phyloP scores from a whole-genome alignment of 1,140 invertebrate genomes.

The Chelonus insularis region DNA sequence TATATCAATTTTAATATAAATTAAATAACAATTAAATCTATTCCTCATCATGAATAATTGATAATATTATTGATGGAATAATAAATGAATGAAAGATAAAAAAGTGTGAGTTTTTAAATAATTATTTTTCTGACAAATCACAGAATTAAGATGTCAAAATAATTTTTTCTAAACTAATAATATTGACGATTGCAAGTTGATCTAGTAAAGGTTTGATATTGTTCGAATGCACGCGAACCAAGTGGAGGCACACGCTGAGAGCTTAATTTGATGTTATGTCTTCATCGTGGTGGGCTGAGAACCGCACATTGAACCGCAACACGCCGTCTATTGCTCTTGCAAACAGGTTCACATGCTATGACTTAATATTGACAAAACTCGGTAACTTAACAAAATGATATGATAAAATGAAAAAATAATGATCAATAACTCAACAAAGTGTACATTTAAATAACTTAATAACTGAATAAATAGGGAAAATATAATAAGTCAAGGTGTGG shows the following conservation, averaged over 20 bases:
- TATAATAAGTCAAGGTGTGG: not conserved
- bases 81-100: too few species aligned
- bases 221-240: slow-evolving; percentile 30
- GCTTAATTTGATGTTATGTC: slow-evolving; percentile 29
- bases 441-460: not conserved
- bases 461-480: too few species aligned
- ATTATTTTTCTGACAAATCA: too few species aligned
- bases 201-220: slow-evolving; percentile 18
- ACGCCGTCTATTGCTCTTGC: slow-evolving; percentile 13
- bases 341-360: not conserved
- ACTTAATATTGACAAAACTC: not conserved
- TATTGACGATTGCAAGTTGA: not conserved
- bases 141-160: too few species aligned
- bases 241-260: slow-evolving; percentile 13
- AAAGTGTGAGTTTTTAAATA: too few species aligned
- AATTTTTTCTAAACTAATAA: not conserved
- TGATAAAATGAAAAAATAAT: too few species aligned
- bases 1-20: too few species aligned
- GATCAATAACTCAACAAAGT: not conserved
- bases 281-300: slow-evolving; percentile 18
- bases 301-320: slow-evolving; percentile 23
- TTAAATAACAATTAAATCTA: too few species aligned
- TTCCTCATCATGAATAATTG: too few species aligned
- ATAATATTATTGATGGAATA: too few species aligned
- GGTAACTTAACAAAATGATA: too few species aligned